Conservation (phyloP, 2,113 vertebrate genomes). For the Oxyura jamaicensis region DNA sequence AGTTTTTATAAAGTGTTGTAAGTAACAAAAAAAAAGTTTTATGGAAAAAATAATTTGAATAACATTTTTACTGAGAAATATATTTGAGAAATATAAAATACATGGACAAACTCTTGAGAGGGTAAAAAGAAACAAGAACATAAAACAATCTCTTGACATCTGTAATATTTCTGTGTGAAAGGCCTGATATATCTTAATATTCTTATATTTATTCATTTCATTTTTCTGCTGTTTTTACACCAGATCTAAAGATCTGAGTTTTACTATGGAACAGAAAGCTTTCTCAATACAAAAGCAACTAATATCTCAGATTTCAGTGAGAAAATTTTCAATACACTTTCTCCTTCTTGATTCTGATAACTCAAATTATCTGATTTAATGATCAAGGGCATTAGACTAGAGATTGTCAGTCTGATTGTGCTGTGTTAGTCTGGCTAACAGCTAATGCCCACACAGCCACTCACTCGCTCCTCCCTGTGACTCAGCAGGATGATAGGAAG, state of each 20-base stretch:
- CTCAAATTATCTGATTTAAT: not conserved
- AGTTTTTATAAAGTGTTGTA: not conserved
- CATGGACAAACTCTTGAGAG: rapidly evolving
- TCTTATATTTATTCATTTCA: not conserved
- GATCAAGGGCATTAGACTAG: not conserved
- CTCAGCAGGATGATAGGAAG: not conserved
- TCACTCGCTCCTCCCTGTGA: not conserved
- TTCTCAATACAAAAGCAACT: not conserved
- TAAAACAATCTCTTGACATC: not conserved
- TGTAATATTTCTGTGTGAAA: rapidly evolving
- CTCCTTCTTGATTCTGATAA: not conserved
- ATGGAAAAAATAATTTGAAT: not conserved
- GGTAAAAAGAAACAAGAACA: not conserved
- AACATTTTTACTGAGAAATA: not conserved
- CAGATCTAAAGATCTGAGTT: not conserved
- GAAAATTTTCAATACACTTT: not conserved
- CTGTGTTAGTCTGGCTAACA: not conserved
- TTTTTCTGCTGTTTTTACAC: not conserved
- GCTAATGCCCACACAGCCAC: not conserved
- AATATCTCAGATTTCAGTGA: not conserved
- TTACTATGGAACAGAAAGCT: not conserved
- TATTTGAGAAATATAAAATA: not conserved
- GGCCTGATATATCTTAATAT: not conserved
- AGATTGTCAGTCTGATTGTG: not conserved
- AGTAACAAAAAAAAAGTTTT: not conserved